Evolutionary conservation across 1,140 invertebrate species (phyloP).

Genomic region (Trypoxylus dichotomus): DNA sequence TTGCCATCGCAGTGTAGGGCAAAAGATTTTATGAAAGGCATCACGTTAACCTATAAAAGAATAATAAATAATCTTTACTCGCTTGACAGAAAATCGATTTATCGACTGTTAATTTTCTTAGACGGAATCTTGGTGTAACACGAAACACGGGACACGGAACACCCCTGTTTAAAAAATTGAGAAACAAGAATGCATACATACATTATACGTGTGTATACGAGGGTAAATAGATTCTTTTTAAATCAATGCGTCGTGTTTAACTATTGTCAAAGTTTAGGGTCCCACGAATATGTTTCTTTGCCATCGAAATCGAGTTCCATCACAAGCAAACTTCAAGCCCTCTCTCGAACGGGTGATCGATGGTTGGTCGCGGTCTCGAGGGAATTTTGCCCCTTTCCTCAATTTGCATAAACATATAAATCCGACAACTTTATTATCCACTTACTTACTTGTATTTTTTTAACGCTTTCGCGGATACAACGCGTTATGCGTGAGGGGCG

Average conservation of each 20-base stretch:
- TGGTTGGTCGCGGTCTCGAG: not conserved
- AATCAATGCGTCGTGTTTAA: not conserved
- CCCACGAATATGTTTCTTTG: not conserved
- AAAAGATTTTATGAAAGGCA: not conserved
- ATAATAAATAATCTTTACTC: not conserved
- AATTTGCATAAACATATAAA: conserved; percentile 4
- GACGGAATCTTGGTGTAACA: not conserved
- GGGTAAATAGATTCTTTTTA: not conserved
- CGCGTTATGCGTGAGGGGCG: not conserved
- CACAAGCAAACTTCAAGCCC: not conserved
- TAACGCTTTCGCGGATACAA: not conserved
- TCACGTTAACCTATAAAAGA: not conserved
- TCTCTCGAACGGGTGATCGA: not conserved
- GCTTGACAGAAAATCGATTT: not conserved
- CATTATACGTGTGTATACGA: not conserved
- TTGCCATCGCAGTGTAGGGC: not conserved
- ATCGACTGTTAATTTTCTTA: not conserved
- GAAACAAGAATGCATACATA: not conserved
- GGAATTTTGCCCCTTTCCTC: not conserved
- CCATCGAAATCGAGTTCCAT: not conserved
- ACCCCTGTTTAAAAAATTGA: not conserved
- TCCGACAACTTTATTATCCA: conserved; percentile 6
- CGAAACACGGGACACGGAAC: not conserved
- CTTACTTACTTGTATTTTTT: conserved; percentile 7
- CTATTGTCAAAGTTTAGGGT: not conserved